Base-by-base conservation (phyloP, 2,113 vertebrate species). In the Laticauda laticaudata region DNA sequence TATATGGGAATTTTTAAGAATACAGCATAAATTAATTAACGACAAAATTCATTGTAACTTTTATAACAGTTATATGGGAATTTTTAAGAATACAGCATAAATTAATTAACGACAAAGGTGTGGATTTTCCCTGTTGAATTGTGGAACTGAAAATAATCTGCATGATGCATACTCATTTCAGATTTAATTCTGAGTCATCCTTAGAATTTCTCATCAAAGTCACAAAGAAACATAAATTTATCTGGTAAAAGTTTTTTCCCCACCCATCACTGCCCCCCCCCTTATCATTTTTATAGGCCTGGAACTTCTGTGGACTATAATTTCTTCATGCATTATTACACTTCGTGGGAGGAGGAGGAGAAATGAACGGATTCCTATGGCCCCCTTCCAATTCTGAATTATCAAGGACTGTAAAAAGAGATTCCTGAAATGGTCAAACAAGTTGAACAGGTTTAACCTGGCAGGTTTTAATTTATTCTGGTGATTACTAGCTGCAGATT, bases 121-220 rank as follows among this genome's bases (percentile, higher is more conserved):
- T 43, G 93, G 2, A 5, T 87, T 96, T 92, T 51, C 90, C 91
- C 89, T 91, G 75, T 91, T 87, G 54, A 64, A 4, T 56, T 87
- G 43, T 86, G 24, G 39, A 20, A 61, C 43, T 34, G 7, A 21
- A 45, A 59, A n/a, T 24, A 86, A 86, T 39, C 21, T 91, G 21
- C 24, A 12, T 7, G 20, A 15, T 10, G 3, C 56, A 64, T 88
- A 88, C 91, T 54, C 23, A 3, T 64, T 61, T 34, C 2, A 10
- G 23, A 20, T 18, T 54, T 64, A 18, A 24, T 53, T 69, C 24
- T 54, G 43, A 64, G 24, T 86, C 43, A 87, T 24, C n/a, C 9
- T 10, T 87, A 26, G 23, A 4, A 23, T 69, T 69, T 86, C 43
- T 87, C 43, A 26, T 64, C 43, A 86, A 26, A 5, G 6, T 48